Evolutionary conservation across 2,113 vertebrate species (phyloP).

Genomic region (Crotalus helleri): DNA sequence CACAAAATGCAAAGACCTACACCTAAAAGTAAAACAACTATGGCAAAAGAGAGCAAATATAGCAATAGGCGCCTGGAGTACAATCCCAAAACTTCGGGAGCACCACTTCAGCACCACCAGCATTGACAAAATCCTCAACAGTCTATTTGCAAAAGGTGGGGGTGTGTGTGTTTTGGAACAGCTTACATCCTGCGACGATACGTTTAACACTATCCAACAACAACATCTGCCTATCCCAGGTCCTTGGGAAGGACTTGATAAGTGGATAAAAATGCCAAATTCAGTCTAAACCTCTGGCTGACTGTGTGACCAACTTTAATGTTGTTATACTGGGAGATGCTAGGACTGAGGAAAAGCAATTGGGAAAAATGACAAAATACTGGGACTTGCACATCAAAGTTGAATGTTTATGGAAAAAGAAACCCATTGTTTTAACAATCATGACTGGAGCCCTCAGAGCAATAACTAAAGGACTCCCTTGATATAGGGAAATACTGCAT

Average conservation of each 20-base stretch:
- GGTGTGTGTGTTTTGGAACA: too few species aligned
- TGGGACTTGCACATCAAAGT: not conserved
- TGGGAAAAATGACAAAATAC: not conserved
- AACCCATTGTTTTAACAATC: not conserved
- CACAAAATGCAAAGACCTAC: not conserved
- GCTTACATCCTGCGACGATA: not conserved
- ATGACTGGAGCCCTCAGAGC: not conserved
- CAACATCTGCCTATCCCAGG: not conserved
- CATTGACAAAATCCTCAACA: not conserved
- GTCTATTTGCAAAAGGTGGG: not conserved
- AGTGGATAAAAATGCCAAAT: not conserved
- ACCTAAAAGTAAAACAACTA: not conserved
- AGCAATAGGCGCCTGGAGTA: not conserved
- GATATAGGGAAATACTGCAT: not conserved
- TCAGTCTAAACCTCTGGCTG: not conserved
- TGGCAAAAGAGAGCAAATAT: not conserved
- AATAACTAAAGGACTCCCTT: not conserved
- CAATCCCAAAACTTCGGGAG: not conserved
- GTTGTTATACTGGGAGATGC: not conserved
- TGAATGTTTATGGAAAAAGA: not conserved
- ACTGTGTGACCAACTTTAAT: not conserved
- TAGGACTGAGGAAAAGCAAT: not conserved
- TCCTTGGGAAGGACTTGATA: not conserved
- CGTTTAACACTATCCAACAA: not conserved
- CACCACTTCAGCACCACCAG: not conserved